Percentiles rank a stretch among this genome's conserved stretches.
Evolutionary conservation across 2,113 vertebrate genomes (phyloP).

Genomic region (Cricetomys ansorgei): DNA sequence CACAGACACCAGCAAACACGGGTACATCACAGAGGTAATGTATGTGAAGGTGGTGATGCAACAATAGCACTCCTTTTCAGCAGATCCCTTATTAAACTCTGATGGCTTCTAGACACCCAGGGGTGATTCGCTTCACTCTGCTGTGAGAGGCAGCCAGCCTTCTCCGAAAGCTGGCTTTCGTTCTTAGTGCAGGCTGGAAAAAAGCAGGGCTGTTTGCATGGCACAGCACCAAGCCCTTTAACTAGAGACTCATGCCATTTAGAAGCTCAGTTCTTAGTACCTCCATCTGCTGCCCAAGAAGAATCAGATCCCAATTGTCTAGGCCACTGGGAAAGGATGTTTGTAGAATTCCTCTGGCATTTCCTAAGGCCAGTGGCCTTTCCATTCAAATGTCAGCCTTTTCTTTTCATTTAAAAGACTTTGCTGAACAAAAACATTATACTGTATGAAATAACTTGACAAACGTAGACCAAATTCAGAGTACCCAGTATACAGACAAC

Average conservation of each 20-base stretch:
- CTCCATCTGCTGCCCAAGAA: constrained; percentile 76
- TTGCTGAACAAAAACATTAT: constrained; percentile 56
- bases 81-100: neutral
- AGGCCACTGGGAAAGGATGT: constrained; percentile 59
- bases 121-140: neutral
- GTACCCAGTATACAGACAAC: constrained; percentile 32
- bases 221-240: constrained; percentile 69
- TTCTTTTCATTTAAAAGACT: constrained; percentile 45
- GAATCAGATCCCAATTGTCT: constrained; percentile 68
- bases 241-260: constrained; percentile 73
- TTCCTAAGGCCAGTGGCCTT: constrained; percentile 61
- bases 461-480: constrained; percentile 7
- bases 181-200: constrained; percentile 38
- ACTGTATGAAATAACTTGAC: constrained; percentile 53
- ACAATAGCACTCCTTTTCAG: neutral
- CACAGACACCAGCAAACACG: neutral
- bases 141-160: constrained; percentile 1
- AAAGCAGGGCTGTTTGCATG: constrained; percentile 61
- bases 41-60: neutral
- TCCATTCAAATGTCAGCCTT: constrained; percentile 70
- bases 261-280: constrained; percentile 63
- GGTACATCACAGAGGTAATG: neutral
- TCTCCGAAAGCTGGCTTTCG: constrained; percentile 43
- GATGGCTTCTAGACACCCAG: neutral
- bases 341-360: constrained; percentile 70